Conservation (phyloP, 2,888 invertebrate genomes). For the Lepidonotus clava region DNA sequence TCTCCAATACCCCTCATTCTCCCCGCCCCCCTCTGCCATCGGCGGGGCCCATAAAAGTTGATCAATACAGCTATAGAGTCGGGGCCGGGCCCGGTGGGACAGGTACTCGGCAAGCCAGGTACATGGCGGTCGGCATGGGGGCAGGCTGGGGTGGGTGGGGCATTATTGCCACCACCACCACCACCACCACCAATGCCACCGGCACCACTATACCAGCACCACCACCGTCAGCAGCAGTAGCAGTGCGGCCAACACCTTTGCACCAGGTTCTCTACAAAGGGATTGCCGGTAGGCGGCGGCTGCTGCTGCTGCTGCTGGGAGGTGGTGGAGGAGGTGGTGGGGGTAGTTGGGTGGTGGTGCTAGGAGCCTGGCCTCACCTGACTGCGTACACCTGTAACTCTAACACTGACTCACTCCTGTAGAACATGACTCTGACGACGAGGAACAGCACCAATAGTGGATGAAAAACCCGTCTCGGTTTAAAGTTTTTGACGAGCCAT, state of each 20-base stretch:
- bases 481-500: too few species aligned
- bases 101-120: slow-evolving; percentile 28
- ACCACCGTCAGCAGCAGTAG: background rate
- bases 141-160: background rate
- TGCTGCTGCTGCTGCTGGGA: background rate
- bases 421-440: too few species aligned
- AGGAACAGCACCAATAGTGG: too few species aligned
- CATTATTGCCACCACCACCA: slow-evolving; percentile 6
- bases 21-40: background rate
- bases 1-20: background rate
- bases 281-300: background rate
- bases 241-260: background rate
- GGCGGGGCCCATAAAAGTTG: slow-evolving; percentile 31
- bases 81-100: slow-evolving; percentile 30
- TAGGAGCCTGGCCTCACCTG: background rate
- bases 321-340: background rate
- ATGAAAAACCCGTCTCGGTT: too few species aligned
- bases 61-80: slow-evolving; percentile 17
- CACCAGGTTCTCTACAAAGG: background rate
- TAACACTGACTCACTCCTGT: too few species aligned
- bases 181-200: too few species aligned
- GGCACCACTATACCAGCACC: too few species aligned
- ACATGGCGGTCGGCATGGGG: background rate
- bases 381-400: background rate
- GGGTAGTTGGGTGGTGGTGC: background rate